Evolutionary conservation across 2,113 vertebrate genomes (phyloP), one percentile per base, ranked within the genome.

Genomic region (Albula goreensis): DNA sequence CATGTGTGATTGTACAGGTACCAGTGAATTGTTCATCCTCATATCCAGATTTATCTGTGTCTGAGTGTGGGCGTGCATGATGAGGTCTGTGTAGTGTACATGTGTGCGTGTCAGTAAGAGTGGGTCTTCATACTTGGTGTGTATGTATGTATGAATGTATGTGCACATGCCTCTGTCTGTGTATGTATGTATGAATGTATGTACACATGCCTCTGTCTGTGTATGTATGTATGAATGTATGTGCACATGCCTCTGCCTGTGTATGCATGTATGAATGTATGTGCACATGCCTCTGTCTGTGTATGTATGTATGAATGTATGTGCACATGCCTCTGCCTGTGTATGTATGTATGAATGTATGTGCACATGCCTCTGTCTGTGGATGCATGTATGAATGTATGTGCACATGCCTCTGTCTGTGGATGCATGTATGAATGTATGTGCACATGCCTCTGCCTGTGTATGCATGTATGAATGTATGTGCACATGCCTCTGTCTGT

Each of bases 331-430:
- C 31, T 41, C 31, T 41, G 31, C 1, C 31, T 41, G 31, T 80
- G 78, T 80, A 11, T 50, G 49, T 12, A 25, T 10, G 83, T 81
- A 57, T 49, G 81, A 80, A 25, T 56, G n/a, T 52, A 70, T 70
- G 53, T 56, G 66, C 84, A 51, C 66, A 82, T 63, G 51, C 85
- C 60, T 88, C 13, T 53, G 19, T 41, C 31, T 81, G 56, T 81
- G 41, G 4, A 60, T 89, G 88, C 86, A 87, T 48, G 90, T 84
- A 41, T 41, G 31, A 41, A 87, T 91, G 90, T 90, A 83, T 87
- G 77, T 90, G 83, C 86, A 82, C 86, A 86, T 51, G 48, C 57
- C 25, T 81, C 79, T 78, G 53, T 78, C 9, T 19, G 70, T 22
- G 10, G 1, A 17, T 25, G n/a, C 19, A 17, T 74, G n/a, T 25